Base-by-base conservation (phyloP, 2,888 invertebrate genomes). In the Pterobdella sp. region DNA sequence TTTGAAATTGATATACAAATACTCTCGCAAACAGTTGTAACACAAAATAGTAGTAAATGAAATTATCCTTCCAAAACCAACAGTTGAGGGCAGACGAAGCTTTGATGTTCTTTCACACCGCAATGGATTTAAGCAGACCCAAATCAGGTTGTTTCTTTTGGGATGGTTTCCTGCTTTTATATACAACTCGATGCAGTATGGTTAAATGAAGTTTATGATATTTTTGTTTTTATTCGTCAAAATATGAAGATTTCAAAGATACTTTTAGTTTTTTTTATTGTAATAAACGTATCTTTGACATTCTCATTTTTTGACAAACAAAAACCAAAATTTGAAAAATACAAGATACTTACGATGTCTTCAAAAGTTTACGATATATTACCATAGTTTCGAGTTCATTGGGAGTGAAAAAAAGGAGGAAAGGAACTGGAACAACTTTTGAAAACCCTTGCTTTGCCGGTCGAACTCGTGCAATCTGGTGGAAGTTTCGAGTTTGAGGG, bases 371-470 rank as follows among this genome's bases (percentile, higher is more conserved):
- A 52, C 29, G 29, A 29, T 42, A 18, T 14, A 78, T 75, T 79
- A 84, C 94, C 88, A 96, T 91, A 0, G 94, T 91, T 85, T 96
- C 95, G 72, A 95, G 85, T 84, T 96, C 95, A 68, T 90, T 88
- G 26, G 94, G 94, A 76, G 90, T 93, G 86, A 96, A 95, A 56
- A 96, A 86, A 14, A 93, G 91, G 4, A 96, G 85, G 56, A 95
- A 85, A 1, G 95, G 94, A 72, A 94, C 93, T 1, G 95, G 94
- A 71, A 95, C 88, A 67, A 95, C 94, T 81, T 90, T 90, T 0
- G 94, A 92, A 89, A 94, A 91, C 72, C 95, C 95, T 84, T 94
- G 93, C 63, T 94, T 88, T 1, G 95, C 93, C 67, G 93, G 93
- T 92, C 91, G 85, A 93, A 93, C 85, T 93, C 93, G 83, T 92